A percentile compares a stretch with the other conserved stretches of the same genome.
Evolutionary conservation across 2,797 vertebrate genomes (phyloP).

Genomic region (Halcyon smyrnensis): DNA sequence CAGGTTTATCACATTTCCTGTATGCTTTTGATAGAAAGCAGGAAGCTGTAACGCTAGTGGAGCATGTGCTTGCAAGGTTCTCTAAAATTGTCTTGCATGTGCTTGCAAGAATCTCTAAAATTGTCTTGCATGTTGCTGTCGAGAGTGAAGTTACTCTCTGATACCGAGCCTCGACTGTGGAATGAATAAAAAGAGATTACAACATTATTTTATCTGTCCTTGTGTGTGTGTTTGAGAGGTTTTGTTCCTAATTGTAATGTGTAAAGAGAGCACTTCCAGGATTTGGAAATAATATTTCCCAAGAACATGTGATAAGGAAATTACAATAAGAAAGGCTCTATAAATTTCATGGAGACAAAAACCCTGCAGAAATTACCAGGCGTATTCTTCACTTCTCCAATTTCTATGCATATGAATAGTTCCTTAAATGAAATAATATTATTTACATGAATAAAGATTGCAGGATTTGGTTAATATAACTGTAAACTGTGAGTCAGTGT

Average conservation of each 20-base stretch:
- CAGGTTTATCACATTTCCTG: not conserved
- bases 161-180: not conserved
- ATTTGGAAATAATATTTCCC: not conserved
- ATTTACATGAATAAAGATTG: not conserved
- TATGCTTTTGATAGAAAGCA: not conserved
- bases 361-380: not conserved
- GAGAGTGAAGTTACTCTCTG: not conserved
- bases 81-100: not conserved
- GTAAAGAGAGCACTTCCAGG: not conserved
- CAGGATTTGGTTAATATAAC: not conserved
- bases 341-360: not conserved
- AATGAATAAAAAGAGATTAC: not conserved
- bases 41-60: not conserved
- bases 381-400: not conserved
- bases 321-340: not conserved
- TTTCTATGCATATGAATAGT: not conserved
- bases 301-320: not conserved
- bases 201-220: not conserved
- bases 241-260: not conserved
- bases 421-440: not conserved
- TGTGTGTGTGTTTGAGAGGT: not conserved
- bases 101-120: not conserved
- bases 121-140: not conserved
- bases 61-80: not conserved
- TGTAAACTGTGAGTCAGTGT: not conserved